Evolutionary conservation across 2,797 vertebrate species (phyloP).

Genomic region (Sphaeramia orbicularis): DNA sequence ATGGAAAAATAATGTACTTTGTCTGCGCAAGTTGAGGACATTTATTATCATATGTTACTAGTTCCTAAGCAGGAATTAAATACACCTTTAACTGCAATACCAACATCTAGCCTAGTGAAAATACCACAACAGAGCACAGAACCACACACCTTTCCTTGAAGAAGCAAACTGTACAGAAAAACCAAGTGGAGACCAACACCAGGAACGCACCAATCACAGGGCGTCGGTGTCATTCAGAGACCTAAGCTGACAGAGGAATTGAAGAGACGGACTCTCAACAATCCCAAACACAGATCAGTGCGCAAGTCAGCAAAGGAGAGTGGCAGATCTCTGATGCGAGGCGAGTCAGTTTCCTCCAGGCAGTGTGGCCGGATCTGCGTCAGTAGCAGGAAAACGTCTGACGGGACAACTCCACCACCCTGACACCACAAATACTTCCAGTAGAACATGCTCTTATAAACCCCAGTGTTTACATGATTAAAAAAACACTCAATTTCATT

Average conservation of each 20-base stretch:
- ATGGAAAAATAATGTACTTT: slow-evolving; percentile 35
- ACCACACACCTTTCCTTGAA: not conserved
- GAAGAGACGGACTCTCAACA: slow-evolving; percentile 61
- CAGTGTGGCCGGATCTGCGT: slow-evolving; percentile 65
- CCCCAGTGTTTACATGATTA: slow-evolving; percentile 6
- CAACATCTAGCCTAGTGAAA: not conserved
- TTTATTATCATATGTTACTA: slow-evolving; percentile 3
- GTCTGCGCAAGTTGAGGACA: slow-evolving; percentile 8
- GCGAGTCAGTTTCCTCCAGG: slow-evolving; percentile 72
- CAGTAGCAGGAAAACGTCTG: slow-evolving; percentile 60
- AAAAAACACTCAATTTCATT: not conserved
- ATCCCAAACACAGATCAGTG: slow-evolving; percentile 69
- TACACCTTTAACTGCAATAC: not conserved
- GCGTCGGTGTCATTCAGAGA: slow-evolving; percentile 47
- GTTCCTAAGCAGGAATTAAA: slow-evolving; percentile 11
- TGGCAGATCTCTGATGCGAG: slow-evolving; percentile 79
- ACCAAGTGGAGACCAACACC: slow-evolving; percentile 6
- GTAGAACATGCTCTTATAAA: slow-evolving; percentile 30
- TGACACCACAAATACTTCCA: slow-evolving; percentile 47
- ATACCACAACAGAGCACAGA: not conserved
- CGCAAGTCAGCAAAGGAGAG: slow-evolving; percentile 62
- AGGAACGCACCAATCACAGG: slow-evolving; percentile 29
- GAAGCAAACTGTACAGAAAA: slow-evolving; percentile 13
- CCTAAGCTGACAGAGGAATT: slow-evolving; percentile 52
- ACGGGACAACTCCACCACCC: slow-evolving; percentile 53